phyloP scores from a whole-genome alignment of 2,888 invertebrate genomes.

The Dione juno region DNA sequence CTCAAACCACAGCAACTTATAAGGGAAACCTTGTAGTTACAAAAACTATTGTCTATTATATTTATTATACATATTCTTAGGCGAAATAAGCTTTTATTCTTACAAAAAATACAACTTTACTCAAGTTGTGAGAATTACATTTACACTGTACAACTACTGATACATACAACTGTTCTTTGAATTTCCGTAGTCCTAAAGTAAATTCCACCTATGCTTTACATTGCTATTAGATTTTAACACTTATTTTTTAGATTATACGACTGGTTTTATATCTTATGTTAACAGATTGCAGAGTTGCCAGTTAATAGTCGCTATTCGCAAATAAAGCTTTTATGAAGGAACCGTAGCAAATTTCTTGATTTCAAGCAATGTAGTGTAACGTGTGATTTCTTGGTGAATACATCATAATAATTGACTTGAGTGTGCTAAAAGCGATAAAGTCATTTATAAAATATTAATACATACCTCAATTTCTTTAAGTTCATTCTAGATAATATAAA shows the following conservation, averaged over 20 bases:
- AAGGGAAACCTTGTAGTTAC: slow-evolving; percentile 59
- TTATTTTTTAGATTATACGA: not conserved
- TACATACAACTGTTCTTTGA: not conserved
- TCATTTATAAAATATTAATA: not conserved
- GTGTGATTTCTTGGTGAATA: slow-evolving; percentile 10
- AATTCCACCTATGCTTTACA: not conserved
- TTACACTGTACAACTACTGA: not conserved
- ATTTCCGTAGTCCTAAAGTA: not conserved
- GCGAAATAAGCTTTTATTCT: slow-evolving; percentile 21
- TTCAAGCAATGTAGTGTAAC: slow-evolving; percentile 32
- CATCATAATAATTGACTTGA: slow-evolving; percentile 1
- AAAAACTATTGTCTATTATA: slow-evolving; percentile 43
- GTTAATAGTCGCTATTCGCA: slow-evolving; percentile 31
- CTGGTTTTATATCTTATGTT: not conserved
- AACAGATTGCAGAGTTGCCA: not conserved
- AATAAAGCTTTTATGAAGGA: slow-evolving; percentile 51
- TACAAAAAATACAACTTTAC: slow-evolving; percentile 23
- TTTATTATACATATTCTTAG: slow-evolving; percentile 32
- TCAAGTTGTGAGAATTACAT: slow-evolving; percentile 5
- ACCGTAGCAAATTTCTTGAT: slow-evolving; percentile 52
- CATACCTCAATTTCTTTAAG: not conserved
- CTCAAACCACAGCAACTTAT: slow-evolving; percentile 64
- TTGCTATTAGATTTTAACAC: slow-evolving; percentile 2
- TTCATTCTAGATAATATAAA: not conserved
- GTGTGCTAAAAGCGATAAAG: not conserved